Conservation (phyloP, 2,113 vertebrate species). For the Nettapus auritus region DNA sequence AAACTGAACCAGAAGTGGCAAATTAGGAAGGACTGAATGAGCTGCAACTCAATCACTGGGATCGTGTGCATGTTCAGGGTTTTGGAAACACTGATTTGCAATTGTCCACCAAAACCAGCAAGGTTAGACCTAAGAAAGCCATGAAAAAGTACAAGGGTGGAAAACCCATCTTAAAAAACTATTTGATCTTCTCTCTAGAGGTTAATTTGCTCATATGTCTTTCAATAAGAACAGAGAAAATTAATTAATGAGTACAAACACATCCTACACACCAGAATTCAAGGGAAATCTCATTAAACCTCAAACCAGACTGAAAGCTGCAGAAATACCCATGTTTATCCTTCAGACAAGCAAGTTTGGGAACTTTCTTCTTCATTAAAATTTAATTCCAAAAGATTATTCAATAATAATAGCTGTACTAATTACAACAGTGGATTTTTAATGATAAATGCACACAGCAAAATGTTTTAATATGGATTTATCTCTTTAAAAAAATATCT, state of each 20-base stretch:
- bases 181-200: neutral
- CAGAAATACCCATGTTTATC: neutral
- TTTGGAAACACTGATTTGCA: neutral
- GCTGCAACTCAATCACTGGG: rapidly evolving
- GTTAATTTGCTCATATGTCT: neutral
- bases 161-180: neutral
- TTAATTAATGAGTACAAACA: neutral
- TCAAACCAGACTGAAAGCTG: neutral
- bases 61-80: neutral
- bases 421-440: neutral
- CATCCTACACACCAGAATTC: neutral
- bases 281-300: neutral
- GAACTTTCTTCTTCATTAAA: neutral
- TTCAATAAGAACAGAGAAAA: neutral
- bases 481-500: neutral
- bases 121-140: neutral
- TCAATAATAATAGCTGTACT: neutral
- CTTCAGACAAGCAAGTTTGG: neutral
- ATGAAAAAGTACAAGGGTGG: neutral
- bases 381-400: neutral
- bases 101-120: neutral
- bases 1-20: neutral
- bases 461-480: rapidly evolving
- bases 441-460: neutral
- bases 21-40: neutral